Evolutionary conservation across 2,888 invertebrate species (phyloP), one percentile per base, ranked within the genome.

Genomic region (Apamea epomidion): DNA sequence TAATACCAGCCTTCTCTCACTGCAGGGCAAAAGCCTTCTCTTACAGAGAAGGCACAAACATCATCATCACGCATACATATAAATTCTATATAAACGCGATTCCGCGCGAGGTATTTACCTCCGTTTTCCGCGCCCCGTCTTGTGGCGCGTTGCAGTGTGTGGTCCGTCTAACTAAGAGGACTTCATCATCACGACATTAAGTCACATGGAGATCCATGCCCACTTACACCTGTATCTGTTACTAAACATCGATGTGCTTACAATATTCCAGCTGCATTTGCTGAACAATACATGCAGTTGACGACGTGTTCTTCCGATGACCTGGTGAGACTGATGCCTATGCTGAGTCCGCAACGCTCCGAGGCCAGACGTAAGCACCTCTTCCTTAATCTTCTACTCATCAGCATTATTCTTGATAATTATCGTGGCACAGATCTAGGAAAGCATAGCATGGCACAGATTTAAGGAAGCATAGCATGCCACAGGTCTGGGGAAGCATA

Each of bases 271-370:
- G 85, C 92, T 93, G 78, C 70, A 89, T 91, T 91, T 6, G 92
- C 93, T 5, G 93, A 94, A 69, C 89, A 92, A 58, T 94, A 94
- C 82, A 86, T 94, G 48, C 90, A 89, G 51, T 74, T 93, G 76
- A 88, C 92, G 10, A 88, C 91, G 8, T 89, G 91, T 79, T 93
- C 94, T 1, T 94, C 95, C 0, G 95, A 94, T 14, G 92, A 93
- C 51, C 72, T 93, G 60, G 8, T 88, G 8, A 62, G 78, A 21
- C 80, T 88, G 7, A 82, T 77, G 8, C 21, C 76, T 1, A 74
- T 78, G 29, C 6, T 80, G 37, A 90, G 80, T 73, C 85, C 90
- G 0, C 87, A 87, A 10, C 79, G 60, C 32, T 92, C 93, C 1
- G 88, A 89, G 0, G 80, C 78, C 12, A 89, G 78, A 74, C n/a